These are phyloP conservation scores for Clistopyga incitator DNA, from an alignment of 2,888 invertebrate genomes.

Conservation along the genomic window DNA sequence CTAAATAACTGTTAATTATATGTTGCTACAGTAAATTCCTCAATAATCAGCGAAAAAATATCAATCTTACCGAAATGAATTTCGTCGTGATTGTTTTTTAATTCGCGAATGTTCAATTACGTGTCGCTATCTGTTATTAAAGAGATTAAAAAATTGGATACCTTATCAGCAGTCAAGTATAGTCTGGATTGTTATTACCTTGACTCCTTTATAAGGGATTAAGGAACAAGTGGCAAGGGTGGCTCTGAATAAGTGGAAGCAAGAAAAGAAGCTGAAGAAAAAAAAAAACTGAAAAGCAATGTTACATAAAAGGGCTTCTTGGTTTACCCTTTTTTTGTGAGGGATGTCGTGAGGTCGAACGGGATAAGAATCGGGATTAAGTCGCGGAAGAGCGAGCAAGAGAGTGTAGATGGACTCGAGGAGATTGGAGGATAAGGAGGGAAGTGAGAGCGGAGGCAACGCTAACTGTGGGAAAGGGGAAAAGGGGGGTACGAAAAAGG, in stretches of 20 bases:
- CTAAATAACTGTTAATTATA: neutral
- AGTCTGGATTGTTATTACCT: neutral
- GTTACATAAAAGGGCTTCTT: constrained; percentile 9
- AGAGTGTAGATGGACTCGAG: constrained; percentile 52
- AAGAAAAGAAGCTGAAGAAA: neutral
- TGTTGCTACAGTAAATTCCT: neutral
- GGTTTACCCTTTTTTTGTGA: neutral
- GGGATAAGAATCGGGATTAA: constrained; percentile 57
- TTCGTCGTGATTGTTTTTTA: too few relatives aligned
- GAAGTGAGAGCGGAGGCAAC: constrained; percentile 43
- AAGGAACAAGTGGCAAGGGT: neutral
- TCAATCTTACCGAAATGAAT: too few relatives aligned
- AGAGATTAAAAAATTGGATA: neutral
- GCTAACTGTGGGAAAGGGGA: constrained; percentile 19
- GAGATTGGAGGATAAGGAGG: constrained; percentile 46
- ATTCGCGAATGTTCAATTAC: too few relatives aligned
- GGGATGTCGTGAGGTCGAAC: constrained; percentile 28
- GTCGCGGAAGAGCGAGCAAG: constrained; percentile 48
- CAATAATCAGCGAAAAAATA: too few relatives aligned
- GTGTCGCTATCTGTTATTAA: neutral
- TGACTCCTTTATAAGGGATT: constrained; percentile 7
- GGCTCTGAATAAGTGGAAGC: neutral
- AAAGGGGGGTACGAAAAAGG: neutral
- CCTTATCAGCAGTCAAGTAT: neutral
- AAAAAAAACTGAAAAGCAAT: neutral